phyloP scores from a whole-genome alignment of 2,113 vertebrate genomes.

The Procapra przewalskii region DNA sequence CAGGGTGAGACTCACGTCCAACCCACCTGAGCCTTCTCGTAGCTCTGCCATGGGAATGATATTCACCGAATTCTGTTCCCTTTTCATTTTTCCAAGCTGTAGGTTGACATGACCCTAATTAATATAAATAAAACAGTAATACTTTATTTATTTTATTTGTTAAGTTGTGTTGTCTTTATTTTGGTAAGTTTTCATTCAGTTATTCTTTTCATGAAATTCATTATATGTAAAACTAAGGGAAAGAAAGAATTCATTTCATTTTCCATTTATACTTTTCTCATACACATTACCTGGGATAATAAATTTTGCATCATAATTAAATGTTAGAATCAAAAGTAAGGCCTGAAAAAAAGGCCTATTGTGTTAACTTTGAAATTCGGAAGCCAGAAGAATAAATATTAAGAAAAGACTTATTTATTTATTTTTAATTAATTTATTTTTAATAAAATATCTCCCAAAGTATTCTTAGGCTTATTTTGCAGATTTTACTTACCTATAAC shows the following conservation, averaged over 20 bases:
- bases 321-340: slow-evolving; percentile 9
- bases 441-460: neutral
- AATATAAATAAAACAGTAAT: neutral
- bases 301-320: neutral
- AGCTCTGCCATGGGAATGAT: neutral
- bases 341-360: neutral
- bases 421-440: neutral
- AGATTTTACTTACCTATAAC: neutral
- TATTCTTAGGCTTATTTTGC: neutral
- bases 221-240: neutral
- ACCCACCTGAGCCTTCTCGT: neutral
- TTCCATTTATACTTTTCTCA: neutral
- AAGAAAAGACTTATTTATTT: neutral
- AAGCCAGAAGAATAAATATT: neutral
- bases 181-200: neutral
- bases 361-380: neutral
- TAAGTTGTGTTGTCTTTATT: neutral
- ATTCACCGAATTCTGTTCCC: neutral
- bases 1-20: neutral
- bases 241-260: neutral
- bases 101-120: neutral
- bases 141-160: neutral
- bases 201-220: neutral
- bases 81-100: neutral
- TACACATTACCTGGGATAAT: neutral